Evolutionary conservation across 2,888 invertebrate genomes (phyloP).

Genomic region (Cacoxenus indagator): DNA sequence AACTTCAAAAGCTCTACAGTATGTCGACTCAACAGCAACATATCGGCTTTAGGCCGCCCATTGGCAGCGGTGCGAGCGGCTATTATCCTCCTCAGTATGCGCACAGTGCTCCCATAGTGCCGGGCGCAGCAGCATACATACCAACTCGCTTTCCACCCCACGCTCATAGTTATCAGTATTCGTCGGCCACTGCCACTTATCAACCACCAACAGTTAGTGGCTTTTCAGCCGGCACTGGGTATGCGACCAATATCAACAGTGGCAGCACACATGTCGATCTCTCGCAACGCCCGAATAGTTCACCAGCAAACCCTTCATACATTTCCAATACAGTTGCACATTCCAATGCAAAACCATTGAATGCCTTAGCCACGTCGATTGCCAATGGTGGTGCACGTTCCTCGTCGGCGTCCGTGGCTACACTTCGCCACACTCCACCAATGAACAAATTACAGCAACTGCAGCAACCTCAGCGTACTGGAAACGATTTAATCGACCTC

Average conservation of each 20-base stretch:
- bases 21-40: slow-evolving; percentile 57
- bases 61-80: slow-evolving; percentile 31
- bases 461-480: slow-evolving; percentile 40
- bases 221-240: background rate
- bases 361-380: slow-evolving; percentile 21
- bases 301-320: slow-evolving; percentile 18
- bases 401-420: slow-evolving; percentile 2
- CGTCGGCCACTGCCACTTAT: background rate
- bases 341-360: slow-evolving; percentile 17
- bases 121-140: slow-evolving; percentile 55
- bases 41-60: slow-evolving; percentile 24
- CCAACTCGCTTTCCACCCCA: slow-evolving; percentile 52
- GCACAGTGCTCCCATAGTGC: slow-evolving; percentile 47
- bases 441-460: slow-evolving; percentile 35
- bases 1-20: slow-evolving; percentile 67
- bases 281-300: slow-evolving; percentile 29
- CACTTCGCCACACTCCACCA: slow-evolving; percentile 45
- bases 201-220: slow-evolving; percentile 16
- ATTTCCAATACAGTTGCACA: background rate
- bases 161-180: slow-evolving; percentile 52
- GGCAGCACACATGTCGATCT: slow-evolving; percentile 45
- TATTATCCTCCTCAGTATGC: slow-evolving; percentile 5
- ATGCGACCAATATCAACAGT: slow-evolving; percentile 12
- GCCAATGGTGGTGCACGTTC: slow-evolving; percentile 4
- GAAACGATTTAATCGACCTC: slow-evolving; percentile 68